These are phyloP conservation scores for Aldabrachelys gigantea DNA, from an alignment of 2,113 vertebrate species.

Conservation along the genomic window DNA sequence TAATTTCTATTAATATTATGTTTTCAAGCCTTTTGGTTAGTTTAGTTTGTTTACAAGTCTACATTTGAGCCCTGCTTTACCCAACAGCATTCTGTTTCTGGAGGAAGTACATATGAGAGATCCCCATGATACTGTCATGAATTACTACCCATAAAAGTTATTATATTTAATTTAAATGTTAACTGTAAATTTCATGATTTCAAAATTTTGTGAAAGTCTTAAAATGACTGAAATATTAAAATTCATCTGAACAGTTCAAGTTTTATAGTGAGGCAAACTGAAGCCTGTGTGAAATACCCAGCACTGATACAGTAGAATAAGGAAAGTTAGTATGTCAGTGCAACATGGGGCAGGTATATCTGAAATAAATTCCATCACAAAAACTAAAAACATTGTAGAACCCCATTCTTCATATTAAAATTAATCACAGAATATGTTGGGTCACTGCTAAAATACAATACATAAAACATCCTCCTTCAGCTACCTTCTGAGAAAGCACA, in stretches of 20 bases:
- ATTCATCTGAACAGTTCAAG: neutral
- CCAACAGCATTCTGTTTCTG: constrained; percentile 13
- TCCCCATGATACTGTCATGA: constrained; percentile 32
- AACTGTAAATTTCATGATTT: constrained; percentile 25
- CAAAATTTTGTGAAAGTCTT: constrained; percentile 39
- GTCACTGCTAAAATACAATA: neutral
- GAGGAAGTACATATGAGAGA: constrained; percentile 14
- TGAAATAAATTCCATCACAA: neutral
- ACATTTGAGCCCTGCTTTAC: neutral
- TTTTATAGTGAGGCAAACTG: constrained; percentile 20
- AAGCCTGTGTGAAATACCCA: neutral
- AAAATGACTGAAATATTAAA: neutral
- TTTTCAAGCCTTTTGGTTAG: neutral
- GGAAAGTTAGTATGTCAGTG: neutral
- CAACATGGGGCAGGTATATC: neutral
- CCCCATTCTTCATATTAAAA: neutral
- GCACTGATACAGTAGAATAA: fast-evolving
- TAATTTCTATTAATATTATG: neutral
- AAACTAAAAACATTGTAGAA: constrained; percentile 8
- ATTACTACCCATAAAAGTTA: constrained; percentile 29
- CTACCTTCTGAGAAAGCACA: constrained; percentile 42
- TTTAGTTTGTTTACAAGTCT: neutral
- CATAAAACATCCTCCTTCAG: constrained; percentile 38
- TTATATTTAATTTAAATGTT: constrained; percentile 11
- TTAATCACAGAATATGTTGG: neutral